Base-by-base conservation (phyloP, 2,888 invertebrate genomes). In the Hanleya hanleyi region DNA sequence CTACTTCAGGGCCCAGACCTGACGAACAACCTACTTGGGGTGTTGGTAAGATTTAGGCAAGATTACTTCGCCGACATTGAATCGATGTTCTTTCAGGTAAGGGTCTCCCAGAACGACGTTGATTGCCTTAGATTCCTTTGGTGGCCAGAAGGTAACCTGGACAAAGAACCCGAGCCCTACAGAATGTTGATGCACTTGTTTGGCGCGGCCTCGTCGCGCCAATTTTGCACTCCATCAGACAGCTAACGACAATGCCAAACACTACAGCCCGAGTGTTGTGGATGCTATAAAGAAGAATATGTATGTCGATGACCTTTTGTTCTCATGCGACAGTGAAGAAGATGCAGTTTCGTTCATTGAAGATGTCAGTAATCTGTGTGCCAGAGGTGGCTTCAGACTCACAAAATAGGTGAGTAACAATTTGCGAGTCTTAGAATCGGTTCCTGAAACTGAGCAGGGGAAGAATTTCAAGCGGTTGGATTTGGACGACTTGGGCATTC, bases 141-240 rank as follows among this genome's bases (percentile, higher is more conserved):
- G 73, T 73, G 33, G 32, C 22, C 32, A 22, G 65, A 65, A n/a
- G 57, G 37, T 35, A 35, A 71, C 33, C 69, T 38, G 15, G 35
- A 26, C 18, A 73, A 72, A 61, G 51, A 41, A 5, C 9, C 75
- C 12, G 38, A 41, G 9, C 62, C 72, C 6, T 72, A 73, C 64
- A 7, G 71, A 4, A 72, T 72, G 70, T 9, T 61, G 12, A 62
- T 72, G 9, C 73, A 73, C 35, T 70, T 73, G 9, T 73, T 73
- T 67, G 74, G 74, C 4, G 67, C 64, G n/a, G 57, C 36, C 18
- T 57, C 71, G 12, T 71, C 71, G 38, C 9, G 70, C 70, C 5
- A 72, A 36, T 22, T 71, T 29, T 22, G 73, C 41, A 6, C 71
- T 71, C 6, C 41, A 49, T 26, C 6, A 29, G 5, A 36, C 38